Evolutionary conservation across 1,140 invertebrate species (phyloP).

Genomic region (Oreohelix idahoensis): DNA sequence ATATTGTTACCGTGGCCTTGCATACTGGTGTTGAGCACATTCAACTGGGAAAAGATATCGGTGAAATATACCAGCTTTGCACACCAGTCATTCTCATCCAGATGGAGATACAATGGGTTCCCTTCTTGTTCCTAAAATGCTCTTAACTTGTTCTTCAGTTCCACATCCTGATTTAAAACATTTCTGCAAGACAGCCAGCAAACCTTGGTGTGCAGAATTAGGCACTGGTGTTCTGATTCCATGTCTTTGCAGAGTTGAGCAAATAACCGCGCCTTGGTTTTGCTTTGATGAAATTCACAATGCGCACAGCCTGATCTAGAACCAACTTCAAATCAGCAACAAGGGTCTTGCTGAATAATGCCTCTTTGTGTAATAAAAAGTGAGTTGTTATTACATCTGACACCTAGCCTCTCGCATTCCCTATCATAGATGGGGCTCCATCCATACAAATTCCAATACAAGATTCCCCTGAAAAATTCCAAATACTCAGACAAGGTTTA

Average conservation of each 20-base stretch:
- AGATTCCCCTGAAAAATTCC: not conserved
- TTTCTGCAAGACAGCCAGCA: not conserved
- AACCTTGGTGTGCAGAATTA: not conserved
- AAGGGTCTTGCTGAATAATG: too few species aligned
- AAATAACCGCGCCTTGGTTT: not conserved
- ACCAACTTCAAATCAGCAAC: not conserved
- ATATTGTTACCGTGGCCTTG: not conserved
- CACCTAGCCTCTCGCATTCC: not conserved
- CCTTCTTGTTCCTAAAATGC: not conserved
- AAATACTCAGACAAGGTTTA: not conserved
- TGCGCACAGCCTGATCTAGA: not conserved
- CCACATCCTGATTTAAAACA: not conserved
- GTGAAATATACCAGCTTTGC: not conserved
- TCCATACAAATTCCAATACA: not conserved
- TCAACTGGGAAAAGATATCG: not conserved
- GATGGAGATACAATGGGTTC: not conserved
- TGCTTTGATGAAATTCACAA: not conserved
- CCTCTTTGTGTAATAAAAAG: not conserved
- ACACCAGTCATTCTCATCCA: not conserved
- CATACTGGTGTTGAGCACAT: not conserved
- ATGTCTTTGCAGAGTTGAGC: not conserved
- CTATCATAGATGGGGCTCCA: not conserved
- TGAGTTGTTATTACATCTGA: not conserved
- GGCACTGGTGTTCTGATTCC: not conserved
- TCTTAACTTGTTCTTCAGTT: not conserved